Base-by-base conservation (phyloP, 2,888 invertebrate species). In the Caenorhabditis macrosperma region DNA sequence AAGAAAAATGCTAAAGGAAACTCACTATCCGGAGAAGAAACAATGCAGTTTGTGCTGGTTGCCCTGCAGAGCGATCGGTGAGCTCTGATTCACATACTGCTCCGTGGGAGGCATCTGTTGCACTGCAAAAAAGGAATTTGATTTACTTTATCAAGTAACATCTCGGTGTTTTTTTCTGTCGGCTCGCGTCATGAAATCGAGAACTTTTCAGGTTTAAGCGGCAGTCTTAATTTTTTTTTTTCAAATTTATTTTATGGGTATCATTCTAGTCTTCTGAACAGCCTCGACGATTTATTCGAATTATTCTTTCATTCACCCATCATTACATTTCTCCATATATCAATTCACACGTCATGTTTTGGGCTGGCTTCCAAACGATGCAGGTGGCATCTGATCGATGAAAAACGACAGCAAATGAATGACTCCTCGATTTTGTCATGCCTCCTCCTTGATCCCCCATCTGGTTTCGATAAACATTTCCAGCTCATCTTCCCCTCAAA, bases 11-110 rank as follows among this genome's bases (percentile, higher is more conserved):
- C 38, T 12, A 24, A 72, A 83, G 38, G 38, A 64, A 44, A 90
- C 92, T 91, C 85, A 92, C 92, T 91, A 91, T 88, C 92, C 92
- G 77, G 91, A 90, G 88, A 92, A 92, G 77, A 92, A 92, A 84
- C 92, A 92, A 81, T 92, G 92, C 52, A 92, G 88, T 67, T 89
- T 90, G 81, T 90, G 89, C 22, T 83, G 81, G 48, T 88, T 86
- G 68, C 90, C 90, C 60, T 85, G 86, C 5, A 90, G 82, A n/a
- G 90, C 90, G 57, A 90, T 83, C 26, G 90, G 90, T 22, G 88
- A 86, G 26, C 87, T 87, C 72, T 90, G 90, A 66, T 90, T 90
- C 52, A 90, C 90, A 80, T 90, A 90, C 80, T 86, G 86, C 78
- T 85, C 85, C 10, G 82, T 81, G 35, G 86, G 86, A 61, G 86